These are phyloP conservation scores for Glaucopsyche alexis DNA, from an alignment of 2,888 invertebrate species.

Conservation along the genomic window DNA sequence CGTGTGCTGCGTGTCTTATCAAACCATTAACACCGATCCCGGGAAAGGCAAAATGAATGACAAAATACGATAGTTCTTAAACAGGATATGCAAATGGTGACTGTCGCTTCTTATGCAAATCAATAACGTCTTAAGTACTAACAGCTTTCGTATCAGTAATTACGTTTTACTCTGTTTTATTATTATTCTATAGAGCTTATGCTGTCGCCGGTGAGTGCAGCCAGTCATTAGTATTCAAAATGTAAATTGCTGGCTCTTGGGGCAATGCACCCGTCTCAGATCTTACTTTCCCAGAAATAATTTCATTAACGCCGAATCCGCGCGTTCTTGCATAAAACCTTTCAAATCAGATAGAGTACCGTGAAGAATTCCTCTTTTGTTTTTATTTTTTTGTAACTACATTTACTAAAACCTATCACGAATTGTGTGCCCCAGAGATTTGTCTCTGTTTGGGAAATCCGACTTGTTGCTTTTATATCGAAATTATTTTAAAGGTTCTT, in stretches of 20 bases:
- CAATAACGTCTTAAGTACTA: slow-evolving; percentile 43
- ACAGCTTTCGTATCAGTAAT: slow-evolving; percentile 54
- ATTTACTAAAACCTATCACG: not conserved
- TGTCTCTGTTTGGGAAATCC: not conserved
- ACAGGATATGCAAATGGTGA: slow-evolving; percentile 39
- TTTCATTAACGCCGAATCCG: slow-evolving; percentile 75
- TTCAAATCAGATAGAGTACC: slow-evolving; percentile 42
- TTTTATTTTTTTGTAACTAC: slow-evolving; percentile 1
- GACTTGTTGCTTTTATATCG: slow-evolving; percentile 5
- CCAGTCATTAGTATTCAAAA: slow-evolving; percentile 74
- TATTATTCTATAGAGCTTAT: slow-evolving; percentile 53
- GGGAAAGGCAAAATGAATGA: slow-evolving; percentile 23
- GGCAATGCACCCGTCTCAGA: slow-evolving; percentile 70
- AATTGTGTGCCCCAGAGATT: not conserved
- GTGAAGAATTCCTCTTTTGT: slow-evolving; percentile 40
- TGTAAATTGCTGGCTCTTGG: slow-evolving; percentile 71
- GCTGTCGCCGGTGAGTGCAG: slow-evolving; percentile 55
- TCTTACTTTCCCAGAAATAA: slow-evolving; percentile 76
- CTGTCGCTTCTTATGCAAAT: slow-evolving; percentile 42
- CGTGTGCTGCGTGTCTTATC: slow-evolving; percentile 15
- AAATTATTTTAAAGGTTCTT: not conserved
- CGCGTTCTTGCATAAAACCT: slow-evolving; percentile 56
- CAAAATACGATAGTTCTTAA: slow-evolving; percentile 31
- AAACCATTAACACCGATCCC: slow-evolving; percentile 24
- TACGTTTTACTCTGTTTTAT: slow-evolving; percentile 56